Evolutionary conservation across 1,140 invertebrate species (phyloP).

Genomic region (Dreissena polymorpha): DNA sequence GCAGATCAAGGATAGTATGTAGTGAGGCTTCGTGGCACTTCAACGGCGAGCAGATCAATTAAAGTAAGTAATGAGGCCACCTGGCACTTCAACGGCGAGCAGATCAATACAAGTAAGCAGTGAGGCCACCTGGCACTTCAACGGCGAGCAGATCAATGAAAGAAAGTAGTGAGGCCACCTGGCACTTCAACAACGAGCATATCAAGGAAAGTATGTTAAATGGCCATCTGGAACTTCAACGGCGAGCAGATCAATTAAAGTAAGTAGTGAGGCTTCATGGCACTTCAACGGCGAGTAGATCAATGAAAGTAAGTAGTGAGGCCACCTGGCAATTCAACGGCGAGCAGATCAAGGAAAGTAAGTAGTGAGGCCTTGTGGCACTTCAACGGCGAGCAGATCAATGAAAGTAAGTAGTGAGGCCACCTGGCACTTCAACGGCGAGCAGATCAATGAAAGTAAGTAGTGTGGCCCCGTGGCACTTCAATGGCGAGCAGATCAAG

Average conservation of each 20-base stretch:
- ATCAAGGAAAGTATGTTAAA: constrained; percentile 57
- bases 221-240: too few relatives aligned
- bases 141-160: constrained; percentile 60
- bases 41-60: constrained; percentile 60
- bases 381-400: constrained; percentile 62
- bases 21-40: too few relatives aligned
- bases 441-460: constrained; percentile 59
- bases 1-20: constrained; percentile 56
- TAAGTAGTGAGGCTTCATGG: too few relatives aligned
- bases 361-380: too few relatives aligned
- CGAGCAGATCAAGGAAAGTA: constrained; percentile 59
- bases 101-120: constrained; percentile 57
- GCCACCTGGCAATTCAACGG: too few relatives aligned
- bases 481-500: constrained; percentile 60
- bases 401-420: constrained; percentile 52
- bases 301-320: constrained; percentile 50
- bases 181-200: constrained; percentile 60
- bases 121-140: too few relatives aligned
- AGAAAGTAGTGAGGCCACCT: too few relatives aligned
- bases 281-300: constrained; percentile 64
- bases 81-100: too few relatives aligned
- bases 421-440: too few relatives aligned
- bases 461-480: too few relatives aligned
- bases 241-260: constrained; percentile 60
- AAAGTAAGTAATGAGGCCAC: constrained; percentile 57